Evolutionary conservation across 2,888 invertebrate genomes (phyloP), one percentile per base, ranked within the genome.

Genomic region (Plebejus argus): DNA sequence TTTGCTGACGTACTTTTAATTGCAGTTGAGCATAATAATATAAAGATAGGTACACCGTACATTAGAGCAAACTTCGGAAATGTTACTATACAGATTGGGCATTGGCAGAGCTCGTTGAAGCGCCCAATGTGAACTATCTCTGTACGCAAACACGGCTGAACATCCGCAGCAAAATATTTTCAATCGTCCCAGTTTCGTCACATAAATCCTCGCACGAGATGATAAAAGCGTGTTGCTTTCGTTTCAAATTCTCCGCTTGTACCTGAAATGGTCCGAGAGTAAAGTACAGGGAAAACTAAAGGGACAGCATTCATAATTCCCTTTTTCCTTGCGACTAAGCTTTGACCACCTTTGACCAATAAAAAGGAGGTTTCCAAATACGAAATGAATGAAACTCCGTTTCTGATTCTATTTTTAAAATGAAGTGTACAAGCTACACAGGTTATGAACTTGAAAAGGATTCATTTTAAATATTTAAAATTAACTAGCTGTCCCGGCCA

Each of bases 171-270:
- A 20, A 23, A 20, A 61, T 61, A 61, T 61, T 61, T 56, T 23
- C 58, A 61, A 61, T 61, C 58, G 58, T 20, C 58, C 58, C 58
- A 61, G 58, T 61, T 61, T 61, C 20, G 58, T 61, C 58, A 5
- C 58, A 23, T 61, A 23, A 20, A 61, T 61, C 58, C 58, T 61
- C 3, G 23, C 23, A 61, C 10, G 20, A 53, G 53, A 53, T 53
- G 58, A 61, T 20, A 61, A 61, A 61, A 61, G 3, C 58, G 10
- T 20, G 58, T 61, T 61, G 58, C 58, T 61, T 61, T 61, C 23
- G 58, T 61, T 61, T 61, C 58, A 61, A 61, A 61, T 3, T 61
- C 23, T 61, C 58, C 58, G 58, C 58, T 61, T 20, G 58, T 61
- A 61, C 20, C 58, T 58, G 58, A 23, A 61, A 53, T 53, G 53